Percentiles rank a stretch among this genome's conserved stretches.
Evolutionary conservation across 1,140 invertebrate species (phyloP).

Genomic region (Megathymus violae): DNA sequence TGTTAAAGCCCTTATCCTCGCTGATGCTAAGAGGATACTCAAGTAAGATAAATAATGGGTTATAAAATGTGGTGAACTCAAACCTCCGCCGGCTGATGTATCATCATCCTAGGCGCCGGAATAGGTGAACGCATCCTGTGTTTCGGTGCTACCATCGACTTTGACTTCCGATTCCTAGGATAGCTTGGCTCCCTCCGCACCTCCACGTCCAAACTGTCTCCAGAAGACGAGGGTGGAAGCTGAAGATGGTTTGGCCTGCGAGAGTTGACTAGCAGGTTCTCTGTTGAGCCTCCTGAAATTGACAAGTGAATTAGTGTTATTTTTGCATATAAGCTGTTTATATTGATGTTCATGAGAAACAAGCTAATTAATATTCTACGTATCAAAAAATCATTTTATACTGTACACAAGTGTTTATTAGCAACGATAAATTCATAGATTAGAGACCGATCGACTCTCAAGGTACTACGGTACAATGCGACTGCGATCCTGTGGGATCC

Average conservation of each 20-base stretch:
- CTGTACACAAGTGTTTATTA: too few relatives aligned
- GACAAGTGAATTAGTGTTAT: not conserved
- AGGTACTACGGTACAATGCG: too few relatives aligned
- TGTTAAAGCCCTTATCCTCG: too few relatives aligned
- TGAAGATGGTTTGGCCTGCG: constrained; percentile 62
- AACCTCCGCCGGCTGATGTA: constrained; percentile 60
- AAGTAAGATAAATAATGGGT: not conserved
- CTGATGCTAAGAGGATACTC: too few relatives aligned
- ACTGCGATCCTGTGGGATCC: too few relatives aligned
- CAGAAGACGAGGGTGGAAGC: constrained; percentile 67
- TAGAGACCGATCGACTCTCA: too few relatives aligned
- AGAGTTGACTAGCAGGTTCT: constrained; percentile 57
- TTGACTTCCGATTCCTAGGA: constrained; percentile 60
- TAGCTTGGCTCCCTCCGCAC: constrained; percentile 51
- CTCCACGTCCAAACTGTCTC: constrained; percentile 74
- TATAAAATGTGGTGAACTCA: not conserved
- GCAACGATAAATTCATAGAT: too few relatives aligned
- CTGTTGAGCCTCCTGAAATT: constrained; percentile 67
- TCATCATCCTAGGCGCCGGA: constrained; percentile 56
- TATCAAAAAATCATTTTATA: too few relatives aligned
- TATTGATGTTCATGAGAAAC: too few relatives aligned
- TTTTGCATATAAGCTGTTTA: too few relatives aligned
- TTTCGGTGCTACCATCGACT: constrained; percentile 70
- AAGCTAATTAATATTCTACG: too few relatives aligned
- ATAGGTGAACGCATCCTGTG: constrained; percentile 56